Conservation (phyloP, 53 echinoderm and acorn worm species). For the Crossaster papposus region DNA sequence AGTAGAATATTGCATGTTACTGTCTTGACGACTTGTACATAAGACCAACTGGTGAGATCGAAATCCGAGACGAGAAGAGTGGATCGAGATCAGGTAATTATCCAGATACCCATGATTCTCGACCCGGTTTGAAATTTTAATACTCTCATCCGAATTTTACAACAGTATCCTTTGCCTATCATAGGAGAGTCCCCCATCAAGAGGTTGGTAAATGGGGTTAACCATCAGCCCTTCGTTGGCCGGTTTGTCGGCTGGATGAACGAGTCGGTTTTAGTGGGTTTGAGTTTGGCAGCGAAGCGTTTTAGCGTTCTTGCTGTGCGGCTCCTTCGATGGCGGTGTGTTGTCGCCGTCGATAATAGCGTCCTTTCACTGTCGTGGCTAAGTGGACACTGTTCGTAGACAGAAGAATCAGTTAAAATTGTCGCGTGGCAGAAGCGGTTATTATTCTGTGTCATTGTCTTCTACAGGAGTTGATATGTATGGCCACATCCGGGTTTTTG, state of each 20-base stretch:
- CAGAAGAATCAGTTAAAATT: neutral
- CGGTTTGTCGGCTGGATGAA: neutral
- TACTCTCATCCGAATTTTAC: too few species aligned
- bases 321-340: neutral
- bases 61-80: too few species aligned
- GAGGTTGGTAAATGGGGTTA: too few species aligned
- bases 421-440: neutral
- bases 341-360: neutral
- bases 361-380: neutral
- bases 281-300: neutral
- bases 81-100: too few species aligned
- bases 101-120: too few species aligned
- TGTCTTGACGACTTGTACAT: too few species aligned
- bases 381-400: neutral
- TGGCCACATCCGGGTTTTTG: neutral
- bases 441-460: neutral
- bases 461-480: neutral
- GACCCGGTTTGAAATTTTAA: too few species aligned
- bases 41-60: too few species aligned
- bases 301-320: neutral
- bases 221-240: neutral
- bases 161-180: too few species aligned
- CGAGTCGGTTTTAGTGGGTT: neutral
- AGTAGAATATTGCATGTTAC: too few species aligned
- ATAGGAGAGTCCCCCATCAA: too few species aligned